Evolutionary conservation across 2,888 invertebrate species (phyloP).

Genomic region (Acanthacorydalis orientalis): DNA sequence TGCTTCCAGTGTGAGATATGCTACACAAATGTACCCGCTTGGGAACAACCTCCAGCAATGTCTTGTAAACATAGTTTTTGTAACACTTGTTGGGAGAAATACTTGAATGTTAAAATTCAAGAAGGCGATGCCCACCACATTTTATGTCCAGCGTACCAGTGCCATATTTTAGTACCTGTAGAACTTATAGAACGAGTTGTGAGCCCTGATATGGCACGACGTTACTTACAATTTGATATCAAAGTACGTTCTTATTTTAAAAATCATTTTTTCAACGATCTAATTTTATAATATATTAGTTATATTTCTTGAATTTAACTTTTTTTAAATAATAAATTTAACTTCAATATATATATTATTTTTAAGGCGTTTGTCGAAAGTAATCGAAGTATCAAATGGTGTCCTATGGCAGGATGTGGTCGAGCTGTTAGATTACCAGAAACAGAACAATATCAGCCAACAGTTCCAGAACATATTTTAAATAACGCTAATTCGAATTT

Average conservation of each 20-base stretch:
- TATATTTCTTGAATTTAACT: neutral
- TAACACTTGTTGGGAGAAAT: slow-evolving; percentile 44
- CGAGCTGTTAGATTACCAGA: slow-evolving; percentile 45
- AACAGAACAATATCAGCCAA: slow-evolving; percentile 24
- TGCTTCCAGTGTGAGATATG: slow-evolving; percentile 42
- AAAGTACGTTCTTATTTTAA: slow-evolving; percentile 27
- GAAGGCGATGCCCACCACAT: slow-evolving; percentile 49
- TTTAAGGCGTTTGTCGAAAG: slow-evolving; percentile 49
- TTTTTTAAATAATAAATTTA: neutral
- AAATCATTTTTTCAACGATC: neutral
- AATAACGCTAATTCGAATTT: slow-evolving; percentile 8
- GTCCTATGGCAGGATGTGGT: slow-evolving; percentile 48
- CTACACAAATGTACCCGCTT: slow-evolving; percentile 27
- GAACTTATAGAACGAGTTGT: slow-evolving; percentile 47
- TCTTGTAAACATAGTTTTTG: slow-evolving; percentile 47
- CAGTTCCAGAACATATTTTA: slow-evolving; percentile 7
- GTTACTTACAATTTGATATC: slow-evolving; percentile 51
- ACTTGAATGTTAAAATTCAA: slow-evolving; percentile 44
- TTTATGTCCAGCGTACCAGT: slow-evolving; percentile 45
- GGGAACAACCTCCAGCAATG: slow-evolving; percentile 34
- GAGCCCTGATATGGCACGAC: slow-evolving; percentile 43
- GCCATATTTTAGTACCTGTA: slow-evolving; percentile 43
- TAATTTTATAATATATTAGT: neutral
- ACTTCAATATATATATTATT: slow-evolving; percentile 4
- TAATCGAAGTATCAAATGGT: slow-evolving; percentile 53